Conservation (phyloP, 2,888 invertebrate species). For the Macaria notata region DNA sequence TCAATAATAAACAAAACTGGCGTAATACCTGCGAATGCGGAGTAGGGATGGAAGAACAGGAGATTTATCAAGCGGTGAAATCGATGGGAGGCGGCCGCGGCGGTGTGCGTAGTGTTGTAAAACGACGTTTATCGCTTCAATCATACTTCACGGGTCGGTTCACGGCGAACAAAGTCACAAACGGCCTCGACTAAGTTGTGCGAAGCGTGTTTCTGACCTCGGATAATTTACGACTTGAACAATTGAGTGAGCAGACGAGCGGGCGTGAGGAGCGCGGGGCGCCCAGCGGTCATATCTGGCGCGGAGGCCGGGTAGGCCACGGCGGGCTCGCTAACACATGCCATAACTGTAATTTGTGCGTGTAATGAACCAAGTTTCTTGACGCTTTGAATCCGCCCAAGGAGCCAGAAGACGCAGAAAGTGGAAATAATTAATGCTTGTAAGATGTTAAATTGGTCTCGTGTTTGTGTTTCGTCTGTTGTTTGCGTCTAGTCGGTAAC, state of each 20-base stretch:
- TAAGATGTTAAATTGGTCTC: slow-evolving; percentile 37
- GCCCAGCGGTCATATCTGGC: slow-evolving; percentile 66
- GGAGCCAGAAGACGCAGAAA: slow-evolving; percentile 42
- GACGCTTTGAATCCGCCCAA: slow-evolving; percentile 49
- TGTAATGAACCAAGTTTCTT: slow-evolving; percentile 58
- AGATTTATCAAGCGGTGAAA: slow-evolving; percentile 20
- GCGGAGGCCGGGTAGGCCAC: slow-evolving; percentile 55
- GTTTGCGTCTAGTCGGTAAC: slow-evolving; percentile 35
- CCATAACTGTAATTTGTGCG: slow-evolving; percentile 58
- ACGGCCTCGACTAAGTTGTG: slow-evolving; percentile 58
- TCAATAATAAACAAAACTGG: slow-evolving; percentile 27
- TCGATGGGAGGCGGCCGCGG: slow-evolving; percentile 15
- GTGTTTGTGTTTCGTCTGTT: slow-evolving; percentile 36
- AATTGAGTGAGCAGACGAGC: slow-evolving; percentile 57
- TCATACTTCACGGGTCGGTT: slow-evolving; percentile 52
- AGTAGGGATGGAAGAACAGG: slow-evolving; percentile 17
- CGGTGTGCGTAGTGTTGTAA: slow-evolving; percentile 36
- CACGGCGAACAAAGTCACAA: slow-evolving; percentile 60
- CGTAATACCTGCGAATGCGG: slow-evolving; percentile 24
- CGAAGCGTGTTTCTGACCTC: slow-evolving; percentile 63
- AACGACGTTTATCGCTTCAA: slow-evolving; percentile 50
- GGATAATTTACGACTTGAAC: slow-evolving; percentile 71
- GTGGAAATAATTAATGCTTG: slow-evolving; percentile 38
- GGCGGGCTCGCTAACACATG: slow-evolving; percentile 54
- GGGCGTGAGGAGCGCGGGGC: slow-evolving; percentile 47